Evolutionary conservation across 2,797 vertebrate species (phyloP), one percentile per base, ranked within the genome.

Genomic region (Ciconia nigra): DNA sequence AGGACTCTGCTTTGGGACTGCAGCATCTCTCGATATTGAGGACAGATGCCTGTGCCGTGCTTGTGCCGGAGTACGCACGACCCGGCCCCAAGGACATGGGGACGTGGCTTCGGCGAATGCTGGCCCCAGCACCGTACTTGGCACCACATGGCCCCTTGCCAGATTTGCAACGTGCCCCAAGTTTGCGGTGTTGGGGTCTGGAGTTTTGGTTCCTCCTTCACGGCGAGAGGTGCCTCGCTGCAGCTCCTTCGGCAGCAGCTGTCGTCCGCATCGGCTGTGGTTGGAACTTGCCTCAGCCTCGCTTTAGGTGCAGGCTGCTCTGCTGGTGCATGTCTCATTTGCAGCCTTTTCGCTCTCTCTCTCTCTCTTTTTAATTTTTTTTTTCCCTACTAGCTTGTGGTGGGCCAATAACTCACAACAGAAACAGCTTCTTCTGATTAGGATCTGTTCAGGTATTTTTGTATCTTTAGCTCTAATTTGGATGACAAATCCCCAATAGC

Each of bases 401-500:
- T 61, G 80, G 83, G 88, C 83, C 61, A 74, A 24, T 86, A 96
- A 89, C 61, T 87, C n/a, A 24, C 54, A 81, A 49, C 58, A 95
- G 78, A 79, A 88, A 84, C 79, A 84, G 70, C 94, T 93, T 87
- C 58, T 92, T 69, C 88, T 76, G 93, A 88, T 96, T 82, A 92
- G 78, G 58, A 88, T 88, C 93, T 89, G 42, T 35, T 81, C 88
- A 94, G 92, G 80, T 94, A 54, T 93, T 96, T 90, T 67, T 72
- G 73, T 90, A 73, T 87, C 90, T 91, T 90, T 92, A 90, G 69
- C 73, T 90, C 92, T 89, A 88, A 91, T 96, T 95, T 92, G 83
- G 93, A 78, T 87, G 95, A 91, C 93, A 96, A 93, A 90, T 90
- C 83, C 86, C 70, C 39, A 49, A 19, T 51, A 86, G 69, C 77